Percentiles rank a stretch among this genome's conserved stretches.
Evolutionary conservation across 2,113 vertebrate genomes (phyloP).

Genomic region (Erythrocercus mccallii): DNA sequence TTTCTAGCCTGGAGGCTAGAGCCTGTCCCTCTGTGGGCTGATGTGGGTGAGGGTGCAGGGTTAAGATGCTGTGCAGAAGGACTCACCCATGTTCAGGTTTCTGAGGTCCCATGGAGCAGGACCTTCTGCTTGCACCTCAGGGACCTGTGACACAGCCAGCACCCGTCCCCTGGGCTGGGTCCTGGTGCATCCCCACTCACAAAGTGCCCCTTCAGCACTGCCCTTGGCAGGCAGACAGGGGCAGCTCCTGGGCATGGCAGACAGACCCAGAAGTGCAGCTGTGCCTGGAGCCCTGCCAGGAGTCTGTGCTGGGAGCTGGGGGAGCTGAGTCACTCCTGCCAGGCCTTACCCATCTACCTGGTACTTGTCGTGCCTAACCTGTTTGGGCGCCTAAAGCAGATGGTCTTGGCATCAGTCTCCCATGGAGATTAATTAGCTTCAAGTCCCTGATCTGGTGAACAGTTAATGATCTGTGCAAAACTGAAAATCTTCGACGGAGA

Average conservation of each 20-base stretch:
- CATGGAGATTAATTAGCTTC: neutral
- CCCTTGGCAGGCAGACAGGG: neutral
- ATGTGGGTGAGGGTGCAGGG: neutral
- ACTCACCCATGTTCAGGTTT: neutral
- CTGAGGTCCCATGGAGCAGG: neutral
- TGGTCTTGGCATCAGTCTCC: neutral
- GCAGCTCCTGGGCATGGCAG: neutral
- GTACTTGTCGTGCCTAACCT: rapidly evolving
- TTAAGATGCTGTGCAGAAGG: neutral
- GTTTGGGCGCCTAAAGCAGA: neutral
- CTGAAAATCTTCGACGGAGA: neutral
- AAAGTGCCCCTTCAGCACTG: neutral
- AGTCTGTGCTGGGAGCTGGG: neutral
- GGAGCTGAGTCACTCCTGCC: neutral
- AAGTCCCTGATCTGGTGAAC: neutral
- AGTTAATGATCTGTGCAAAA: conserved; percentile 1
- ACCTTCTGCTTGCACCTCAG: neutral
- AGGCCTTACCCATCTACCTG: neutral
- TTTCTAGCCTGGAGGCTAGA: neutral
- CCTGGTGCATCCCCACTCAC: neutral
- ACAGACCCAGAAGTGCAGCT: neutral
- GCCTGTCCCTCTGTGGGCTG: neutral
- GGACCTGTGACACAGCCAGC: rapidly evolving
- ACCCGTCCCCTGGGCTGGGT: rapidly evolving
- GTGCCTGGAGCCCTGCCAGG: neutral